A percentile compares a stretch with the other conserved stretches of the same genome.
Conservation (phyloP, 2,113 vertebrate genomes). For the Odontophorus gujanensis region DNA sequence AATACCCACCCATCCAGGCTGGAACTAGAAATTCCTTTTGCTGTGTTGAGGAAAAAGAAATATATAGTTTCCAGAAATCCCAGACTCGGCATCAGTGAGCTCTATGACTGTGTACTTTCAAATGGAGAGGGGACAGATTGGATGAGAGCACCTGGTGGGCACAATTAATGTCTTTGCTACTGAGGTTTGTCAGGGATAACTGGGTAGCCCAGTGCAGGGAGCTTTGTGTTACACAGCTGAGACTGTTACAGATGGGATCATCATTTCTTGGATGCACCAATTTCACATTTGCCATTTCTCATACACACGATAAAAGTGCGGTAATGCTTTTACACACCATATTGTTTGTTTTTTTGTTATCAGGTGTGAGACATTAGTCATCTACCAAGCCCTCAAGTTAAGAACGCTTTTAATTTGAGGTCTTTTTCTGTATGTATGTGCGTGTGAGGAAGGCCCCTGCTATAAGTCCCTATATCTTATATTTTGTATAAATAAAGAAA, state of each 20-base stretch:
- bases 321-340: not conserved
- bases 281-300: not conserved
- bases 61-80: not conserved
- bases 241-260: accelerated
- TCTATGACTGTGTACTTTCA: not conserved
- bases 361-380: not conserved
- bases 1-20: not conserved
- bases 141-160: not conserved
- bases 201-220: not conserved
- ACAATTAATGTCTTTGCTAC: not conserved
- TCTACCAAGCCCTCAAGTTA: not conserved
- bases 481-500: not conserved
- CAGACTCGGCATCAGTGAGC: not conserved
- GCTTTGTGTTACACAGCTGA: not conserved
- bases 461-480: not conserved
- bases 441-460: not conserved
- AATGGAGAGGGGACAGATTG: not conserved
- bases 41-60: not conserved
- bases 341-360: not conserved
- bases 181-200: not conserved
- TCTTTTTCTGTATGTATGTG: not conserved
- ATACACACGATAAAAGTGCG: not conserved
- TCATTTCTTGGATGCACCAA: not conserved
- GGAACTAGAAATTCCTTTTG: not conserved
- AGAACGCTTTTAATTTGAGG: not conserved